Percentiles rank a stretch among this genome's conserved stretches.
These are phyloP conservation scores for Cyanoramphus novaezelandiae DNA, from an alignment of 2,113 vertebrate genomes.

Conservation along the genomic window DNA sequence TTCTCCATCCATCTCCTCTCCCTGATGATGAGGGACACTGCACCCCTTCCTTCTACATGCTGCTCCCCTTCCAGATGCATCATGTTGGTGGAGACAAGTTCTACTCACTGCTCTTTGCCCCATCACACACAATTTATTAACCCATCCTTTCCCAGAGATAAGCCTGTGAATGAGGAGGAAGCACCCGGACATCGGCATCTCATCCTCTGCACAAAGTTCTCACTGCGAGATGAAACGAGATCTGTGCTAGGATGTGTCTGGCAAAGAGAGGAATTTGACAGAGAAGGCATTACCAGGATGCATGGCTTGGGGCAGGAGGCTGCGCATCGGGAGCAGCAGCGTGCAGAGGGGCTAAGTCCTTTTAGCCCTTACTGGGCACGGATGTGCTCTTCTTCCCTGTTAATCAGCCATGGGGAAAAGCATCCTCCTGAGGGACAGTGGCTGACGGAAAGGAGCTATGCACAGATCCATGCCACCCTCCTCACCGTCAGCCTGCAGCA, in stretches of 20 bases:
- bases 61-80: not conserved
- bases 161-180: not conserved
- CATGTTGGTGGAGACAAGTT: not conserved
- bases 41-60: not conserved
- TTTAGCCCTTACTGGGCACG: not conserved
- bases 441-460: not conserved
- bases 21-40: not conserved
- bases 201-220: not conserved
- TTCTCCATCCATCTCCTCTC: not conserved
- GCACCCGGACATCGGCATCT: not conserved
- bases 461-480: rapidly evolving
- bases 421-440: not conserved
- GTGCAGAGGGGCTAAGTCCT: not conserved
- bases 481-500: not conserved
- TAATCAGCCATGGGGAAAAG: not conserved
- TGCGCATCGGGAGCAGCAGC: not conserved
- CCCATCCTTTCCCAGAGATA: not conserved
- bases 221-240: not conserved
- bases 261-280: not conserved
- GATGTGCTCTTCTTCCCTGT: not conserved
- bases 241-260: not conserved
- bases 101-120: not conserved
- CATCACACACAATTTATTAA: not conserved
- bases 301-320: not conserved
- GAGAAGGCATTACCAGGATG: not conserved